These are phyloP conservation scores for Cremastinae sp. DNA, from an alignment of 2,888 invertebrate species.

Conservation along the genomic window DNA sequence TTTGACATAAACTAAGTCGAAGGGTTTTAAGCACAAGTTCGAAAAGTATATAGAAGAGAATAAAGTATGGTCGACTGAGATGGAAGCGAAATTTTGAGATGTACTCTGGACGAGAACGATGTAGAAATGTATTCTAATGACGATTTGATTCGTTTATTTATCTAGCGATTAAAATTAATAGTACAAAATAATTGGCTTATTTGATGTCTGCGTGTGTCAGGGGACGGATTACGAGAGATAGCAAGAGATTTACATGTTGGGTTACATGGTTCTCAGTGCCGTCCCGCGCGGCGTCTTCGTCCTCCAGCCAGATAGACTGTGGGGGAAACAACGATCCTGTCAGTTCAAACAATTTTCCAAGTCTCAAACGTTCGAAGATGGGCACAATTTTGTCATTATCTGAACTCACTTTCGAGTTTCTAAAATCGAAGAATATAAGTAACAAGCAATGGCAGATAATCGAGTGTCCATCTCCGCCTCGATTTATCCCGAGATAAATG, in stretches of 20 bases:
- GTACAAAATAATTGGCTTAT: slow-evolving; percentile 47
- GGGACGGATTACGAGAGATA: slow-evolving; percentile 62
- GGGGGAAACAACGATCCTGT: slow-evolving; percentile 76
- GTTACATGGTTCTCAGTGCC: slow-evolving; percentile 79
- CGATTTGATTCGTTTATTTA: slow-evolving; percentile 7
- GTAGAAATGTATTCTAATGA: slow-evolving; percentile 5
- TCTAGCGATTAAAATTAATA: slow-evolving; percentile 50
- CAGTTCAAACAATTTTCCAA: slow-evolving; percentile 56
- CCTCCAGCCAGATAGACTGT: slow-evolving; percentile 80
- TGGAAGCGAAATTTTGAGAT: slow-evolving; percentile 19
- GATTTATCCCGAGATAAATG: not conserved
- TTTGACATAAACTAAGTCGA: too few relatives aligned
- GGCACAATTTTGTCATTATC: not conserved
- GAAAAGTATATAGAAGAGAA: slow-evolving; percentile 20
- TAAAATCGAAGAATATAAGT: not conserved
- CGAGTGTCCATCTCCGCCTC: slow-evolving; percentile 16
- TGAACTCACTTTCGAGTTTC: not conserved
- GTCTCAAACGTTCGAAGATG: not conserved
- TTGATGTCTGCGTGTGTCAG: slow-evolving; percentile 34
- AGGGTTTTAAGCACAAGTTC: too few relatives aligned
- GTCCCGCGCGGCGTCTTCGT: slow-evolving; percentile 79
- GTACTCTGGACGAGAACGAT: too few relatives aligned
- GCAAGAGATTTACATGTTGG: slow-evolving; percentile 77
- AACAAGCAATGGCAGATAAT: slow-evolving; percentile 13
- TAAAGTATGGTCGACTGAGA: slow-evolving; percentile 33